phyloP scores from a whole-genome alignment of 1,140 invertebrate genomes.

The Pantala flavescens region DNA sequence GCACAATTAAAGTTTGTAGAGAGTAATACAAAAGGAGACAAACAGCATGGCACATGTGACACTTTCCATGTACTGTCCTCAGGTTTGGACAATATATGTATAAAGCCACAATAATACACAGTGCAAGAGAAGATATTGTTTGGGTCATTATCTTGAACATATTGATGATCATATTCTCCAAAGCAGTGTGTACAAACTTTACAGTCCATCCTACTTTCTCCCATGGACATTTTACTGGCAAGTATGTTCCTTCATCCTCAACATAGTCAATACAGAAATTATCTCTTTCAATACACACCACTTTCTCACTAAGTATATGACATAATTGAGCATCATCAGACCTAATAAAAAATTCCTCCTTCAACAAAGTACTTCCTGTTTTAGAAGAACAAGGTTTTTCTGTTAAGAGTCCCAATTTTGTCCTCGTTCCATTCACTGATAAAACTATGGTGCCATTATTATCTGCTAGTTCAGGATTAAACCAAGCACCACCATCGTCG shows the following conservation, averaged over 20 bases:
- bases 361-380: neutral
- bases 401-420: neutral
- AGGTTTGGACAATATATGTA: neutral
- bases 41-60: neutral
- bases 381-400: neutral
- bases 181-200: neutral
- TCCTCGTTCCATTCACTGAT: neutral
- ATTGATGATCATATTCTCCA: neutral
- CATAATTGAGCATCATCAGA: neutral
- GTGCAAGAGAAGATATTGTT: neutral
- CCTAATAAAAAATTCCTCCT: neutral
- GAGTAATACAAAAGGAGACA: neutral
- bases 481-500: neutral
- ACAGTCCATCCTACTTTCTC: neutral
- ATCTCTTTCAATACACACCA: neutral
- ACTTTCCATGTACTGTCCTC: neutral
- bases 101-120: neutral
- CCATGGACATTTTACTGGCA: neutral
- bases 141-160: neutral
- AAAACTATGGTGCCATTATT: neutral
- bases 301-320: neutral
- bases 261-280: neutral
- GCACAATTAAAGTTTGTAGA: neutral
- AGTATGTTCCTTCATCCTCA: neutral
- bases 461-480: neutral